phyloP scores from a whole-genome alignment of 2,888 invertebrate species.

The Chloromyia formosa region DNA sequence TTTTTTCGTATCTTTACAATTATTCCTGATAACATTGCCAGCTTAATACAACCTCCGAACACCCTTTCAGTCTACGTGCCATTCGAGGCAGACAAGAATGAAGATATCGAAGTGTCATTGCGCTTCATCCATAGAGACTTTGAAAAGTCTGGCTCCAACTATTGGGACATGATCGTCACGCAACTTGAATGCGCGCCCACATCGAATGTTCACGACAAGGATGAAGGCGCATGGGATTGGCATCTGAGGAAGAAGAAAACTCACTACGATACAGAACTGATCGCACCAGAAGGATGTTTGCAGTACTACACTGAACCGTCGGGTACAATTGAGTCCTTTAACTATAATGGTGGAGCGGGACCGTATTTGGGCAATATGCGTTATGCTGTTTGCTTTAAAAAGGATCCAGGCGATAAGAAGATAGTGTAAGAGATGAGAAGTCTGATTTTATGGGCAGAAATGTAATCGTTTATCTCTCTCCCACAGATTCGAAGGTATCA shows the following conservation, averaged over 20 bases:
- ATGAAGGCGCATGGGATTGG: constrained; percentile 50
- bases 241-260: not conserved
- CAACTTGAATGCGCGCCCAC: constrained; percentile 69
- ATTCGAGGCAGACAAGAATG: constrained; percentile 55
- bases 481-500: constrained; percentile 13
- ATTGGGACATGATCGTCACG: constrained; percentile 71
- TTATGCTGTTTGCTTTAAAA: constrained; percentile 73
- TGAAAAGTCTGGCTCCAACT: constrained; percentile 65
- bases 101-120: constrained; percentile 63
- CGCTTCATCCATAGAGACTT: constrained; percentile 64
- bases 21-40: not conserved
- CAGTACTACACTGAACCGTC: constrained; percentile 71
- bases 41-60: too few relatives aligned
- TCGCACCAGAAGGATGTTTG: constrained; percentile 72
- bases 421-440: constrained; percentile 55
- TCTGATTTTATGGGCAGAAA: not conserved
- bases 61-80: constrained; percentile 57
- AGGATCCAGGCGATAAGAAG: constrained; percentile 54
- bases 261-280: constrained; percentile 55
- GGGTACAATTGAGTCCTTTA: constrained; percentile 70
- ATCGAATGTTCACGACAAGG: constrained; percentile 57
- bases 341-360: constrained; percentile 67
- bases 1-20: not conserved
- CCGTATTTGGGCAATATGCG: constrained; percentile 69
- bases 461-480: too few relatives aligned